Evolutionary conservation across 2,888 invertebrate genomes (phyloP).

Genomic region (Calliopum simillimum): DNA sequence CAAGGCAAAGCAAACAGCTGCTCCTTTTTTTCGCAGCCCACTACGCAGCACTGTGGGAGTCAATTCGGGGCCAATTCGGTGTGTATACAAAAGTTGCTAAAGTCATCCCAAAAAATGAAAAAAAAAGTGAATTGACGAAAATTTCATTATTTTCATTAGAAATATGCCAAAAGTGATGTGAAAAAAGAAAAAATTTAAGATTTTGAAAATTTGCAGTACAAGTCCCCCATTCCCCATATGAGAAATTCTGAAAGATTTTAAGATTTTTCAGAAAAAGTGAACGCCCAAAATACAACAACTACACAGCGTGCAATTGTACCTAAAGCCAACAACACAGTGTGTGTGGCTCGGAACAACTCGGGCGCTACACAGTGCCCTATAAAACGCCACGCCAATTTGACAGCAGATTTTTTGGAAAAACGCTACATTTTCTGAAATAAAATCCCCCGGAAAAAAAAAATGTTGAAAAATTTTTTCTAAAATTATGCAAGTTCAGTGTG

Average conservation of each 20-base stretch:
- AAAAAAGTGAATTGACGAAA: background rate
- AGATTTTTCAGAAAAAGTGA: slow-evolving; percentile 9
- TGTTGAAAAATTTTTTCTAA: background rate
- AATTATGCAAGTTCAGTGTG: slow-evolving; percentile 27
- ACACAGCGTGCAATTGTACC: background rate
- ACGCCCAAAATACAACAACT: slow-evolving; percentile 32
- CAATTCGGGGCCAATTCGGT: slow-evolving; percentile 14
- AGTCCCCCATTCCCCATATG: too few relatives aligned
- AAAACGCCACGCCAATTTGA: background rate
- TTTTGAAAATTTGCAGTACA: background rate
- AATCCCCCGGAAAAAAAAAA: background rate
- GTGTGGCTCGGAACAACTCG: background rate
- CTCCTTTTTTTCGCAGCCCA: slow-evolving; percentile 32
- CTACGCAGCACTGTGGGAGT: slow-evolving; percentile 19
- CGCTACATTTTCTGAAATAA: background rate
- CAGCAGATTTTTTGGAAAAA: background rate
- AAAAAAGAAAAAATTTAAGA: background rate
- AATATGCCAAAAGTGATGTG: background rate
- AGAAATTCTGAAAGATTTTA: background rate
- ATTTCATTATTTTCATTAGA: background rate
- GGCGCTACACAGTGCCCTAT: too few relatives aligned
- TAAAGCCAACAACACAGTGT: background rate
- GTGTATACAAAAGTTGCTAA: slow-evolving; percentile 11
- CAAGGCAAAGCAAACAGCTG: slow-evolving; percentile 42
- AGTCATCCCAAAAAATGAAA: background rate